A percentile compares a stretch with the other conserved stretches of the same genome.
Conservation (phyloP, 2,113 vertebrate species). For the Beaufortia kweichowensis region DNA sequence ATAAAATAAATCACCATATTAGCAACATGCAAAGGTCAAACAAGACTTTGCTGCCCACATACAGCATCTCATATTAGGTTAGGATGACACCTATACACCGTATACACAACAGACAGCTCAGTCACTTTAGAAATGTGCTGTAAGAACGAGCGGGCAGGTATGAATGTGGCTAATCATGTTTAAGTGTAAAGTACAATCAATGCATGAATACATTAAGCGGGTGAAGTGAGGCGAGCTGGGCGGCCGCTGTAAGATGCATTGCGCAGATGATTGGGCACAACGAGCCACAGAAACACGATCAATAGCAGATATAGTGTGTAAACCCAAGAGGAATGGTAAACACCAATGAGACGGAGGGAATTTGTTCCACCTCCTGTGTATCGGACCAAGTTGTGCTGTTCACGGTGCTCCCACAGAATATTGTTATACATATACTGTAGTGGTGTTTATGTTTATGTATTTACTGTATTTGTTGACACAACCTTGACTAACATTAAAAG, state of each 20-base stretch:
- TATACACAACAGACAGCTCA: too few relatives aligned
- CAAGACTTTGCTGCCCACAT: too few relatives aligned
- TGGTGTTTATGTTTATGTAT: too few relatives aligned
- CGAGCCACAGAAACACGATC: conserved; percentile 86
- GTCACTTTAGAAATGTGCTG: neutral
- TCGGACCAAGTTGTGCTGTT: neutral
- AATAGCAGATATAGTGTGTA: conserved; percentile 88
- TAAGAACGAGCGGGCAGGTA: conserved; percentile 68
- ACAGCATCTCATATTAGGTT: too few relatives aligned
- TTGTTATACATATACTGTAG: too few relatives aligned
- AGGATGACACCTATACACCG: too few relatives aligned
- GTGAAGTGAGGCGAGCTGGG: conserved; percentile 93
- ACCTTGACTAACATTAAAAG: too few relatives aligned
- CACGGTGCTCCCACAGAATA: neutral
- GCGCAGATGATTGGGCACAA: conserved; percentile 88
- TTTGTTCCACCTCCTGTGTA: conserved; percentile 53
- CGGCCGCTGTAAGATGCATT: conserved; percentile 89
- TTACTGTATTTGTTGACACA: too few relatives aligned
- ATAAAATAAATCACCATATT: too few relatives aligned
- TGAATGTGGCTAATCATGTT: conserved; percentile 92
- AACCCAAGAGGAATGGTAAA: conserved; percentile 80
- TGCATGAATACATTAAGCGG: conserved; percentile 97
- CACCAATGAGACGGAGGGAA: conserved; percentile 67
- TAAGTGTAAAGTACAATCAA: conserved; percentile 97
- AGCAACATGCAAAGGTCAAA: too few relatives aligned